These are phyloP conservation scores for Epirrhoe tristata DNA, from an alignment of 2,888 invertebrate species.

Conservation along the genomic window DNA sequence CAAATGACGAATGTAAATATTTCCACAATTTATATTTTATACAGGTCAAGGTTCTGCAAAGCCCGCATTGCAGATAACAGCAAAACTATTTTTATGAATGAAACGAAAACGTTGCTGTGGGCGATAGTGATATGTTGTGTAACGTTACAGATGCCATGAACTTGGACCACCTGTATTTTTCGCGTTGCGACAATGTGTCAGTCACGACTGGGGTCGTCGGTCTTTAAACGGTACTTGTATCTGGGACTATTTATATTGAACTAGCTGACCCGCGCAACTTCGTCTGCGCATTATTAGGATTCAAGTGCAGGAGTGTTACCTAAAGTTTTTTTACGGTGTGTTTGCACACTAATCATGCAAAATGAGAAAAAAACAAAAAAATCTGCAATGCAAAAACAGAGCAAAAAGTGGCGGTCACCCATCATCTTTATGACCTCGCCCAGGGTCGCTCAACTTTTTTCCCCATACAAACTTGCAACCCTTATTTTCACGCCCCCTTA, in stretches of 20 bases:
- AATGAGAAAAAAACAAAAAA: no score
- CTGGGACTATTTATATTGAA: constrained; percentile 40
- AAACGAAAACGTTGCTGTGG: background rate
- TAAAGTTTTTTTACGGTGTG: no score
- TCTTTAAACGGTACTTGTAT: constrained; percentile 56
- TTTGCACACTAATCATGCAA: no score
- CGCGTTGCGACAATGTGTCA: constrained; percentile 53
- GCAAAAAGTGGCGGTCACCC: no score
- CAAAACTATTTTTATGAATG: background rate
- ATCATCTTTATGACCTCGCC: no score
- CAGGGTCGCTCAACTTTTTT: no score
- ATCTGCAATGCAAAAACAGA: no score
- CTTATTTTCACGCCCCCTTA: no score
- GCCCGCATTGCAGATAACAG: constrained; percentile 22
- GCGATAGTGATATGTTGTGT: background rate
- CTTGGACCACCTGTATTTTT: constrained; percentile 52
- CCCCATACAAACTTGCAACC: no score
- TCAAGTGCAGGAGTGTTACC: no score
- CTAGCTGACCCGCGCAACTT: no score
- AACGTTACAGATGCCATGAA: constrained; percentile 48
- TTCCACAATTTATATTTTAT: constrained; percentile 7
- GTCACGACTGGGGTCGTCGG: constrained; percentile 66
- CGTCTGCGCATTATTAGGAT: no score
- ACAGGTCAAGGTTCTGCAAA: constrained; percentile 6
- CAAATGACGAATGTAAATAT: background rate